Evolutionary conservation across 2,797 vertebrate species (phyloP).

Genomic region (Sciurus carolinensis): DNA sequence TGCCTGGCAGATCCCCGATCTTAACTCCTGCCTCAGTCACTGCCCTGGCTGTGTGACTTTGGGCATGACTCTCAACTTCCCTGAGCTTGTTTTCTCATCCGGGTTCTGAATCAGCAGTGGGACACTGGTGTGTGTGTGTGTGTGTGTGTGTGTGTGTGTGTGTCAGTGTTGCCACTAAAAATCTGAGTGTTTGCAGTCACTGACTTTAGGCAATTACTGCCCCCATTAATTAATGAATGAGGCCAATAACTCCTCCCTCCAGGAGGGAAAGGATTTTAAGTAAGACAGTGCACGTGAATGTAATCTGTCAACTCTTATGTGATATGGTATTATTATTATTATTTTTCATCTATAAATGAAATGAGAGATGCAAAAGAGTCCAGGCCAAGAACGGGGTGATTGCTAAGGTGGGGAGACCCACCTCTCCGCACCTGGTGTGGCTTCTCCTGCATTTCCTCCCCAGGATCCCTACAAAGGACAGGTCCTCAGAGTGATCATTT

Average conservation of each 20-base stretch:
- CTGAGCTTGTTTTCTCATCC: conserved; percentile 3
- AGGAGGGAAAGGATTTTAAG: not conserved
- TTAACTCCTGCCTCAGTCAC: not conserved
- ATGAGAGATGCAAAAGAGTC: not conserved
- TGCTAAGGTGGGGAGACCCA: not conserved
- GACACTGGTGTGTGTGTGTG: not conserved
- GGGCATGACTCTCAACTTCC: conserved; percentile 6
- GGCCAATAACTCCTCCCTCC: not conserved
- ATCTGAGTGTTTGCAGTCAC: not conserved
- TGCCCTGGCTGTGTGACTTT: not conserved
- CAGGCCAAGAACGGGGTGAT: not conserved
- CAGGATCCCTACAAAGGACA: not conserved
- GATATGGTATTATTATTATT: not conserved
- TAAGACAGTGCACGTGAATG: not conserved
- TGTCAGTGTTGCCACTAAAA: not conserved
- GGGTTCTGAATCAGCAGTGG: not conserved
- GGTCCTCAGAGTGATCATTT: not conserved
- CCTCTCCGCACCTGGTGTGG: not conserved
- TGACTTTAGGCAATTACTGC: not conserved
- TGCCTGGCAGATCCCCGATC: not conserved
- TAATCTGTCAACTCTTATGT: not conserved
- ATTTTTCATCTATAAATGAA: not conserved
- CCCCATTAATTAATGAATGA: not conserved
- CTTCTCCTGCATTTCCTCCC: not conserved
- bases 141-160: not conserved